phyloP scores from a whole-genome alignment of 2,888 invertebrate species.

The Lagria hirta region DNA sequence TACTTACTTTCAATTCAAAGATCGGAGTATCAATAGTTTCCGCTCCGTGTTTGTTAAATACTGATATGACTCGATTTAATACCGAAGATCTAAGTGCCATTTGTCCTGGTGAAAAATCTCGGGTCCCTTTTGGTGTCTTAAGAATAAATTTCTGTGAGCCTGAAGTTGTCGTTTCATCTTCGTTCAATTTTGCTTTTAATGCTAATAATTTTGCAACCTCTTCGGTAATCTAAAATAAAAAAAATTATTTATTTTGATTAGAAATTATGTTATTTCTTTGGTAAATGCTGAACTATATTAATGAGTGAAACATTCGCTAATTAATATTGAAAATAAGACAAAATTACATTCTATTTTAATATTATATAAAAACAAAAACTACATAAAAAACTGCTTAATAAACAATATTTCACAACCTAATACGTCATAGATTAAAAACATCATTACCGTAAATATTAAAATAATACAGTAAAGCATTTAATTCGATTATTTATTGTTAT shows the following conservation, averaged over 20 bases:
- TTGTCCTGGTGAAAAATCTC: constrained; percentile 93
- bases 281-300: constrained; percentile 13
- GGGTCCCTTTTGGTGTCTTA: constrained; percentile 91
- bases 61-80: constrained; percentile 79
- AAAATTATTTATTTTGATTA: too few species aligned
- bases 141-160: constrained; percentile 73
- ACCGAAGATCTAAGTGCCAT: constrained; percentile 90
- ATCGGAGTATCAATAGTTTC: constrained; percentile 98
- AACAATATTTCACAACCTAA: too few species aligned
- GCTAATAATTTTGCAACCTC: constrained; percentile 81
- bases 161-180: constrained; percentile 52
- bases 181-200: constrained; percentile 72
- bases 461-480: constrained; percentile 4
- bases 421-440: too few species aligned
- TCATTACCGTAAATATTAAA: too few species aligned
- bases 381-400: too few species aligned
- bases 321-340: constrained; percentile 31
- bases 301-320: not conserved
- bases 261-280: not conserved
- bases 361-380: too few species aligned
- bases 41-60: constrained; percentile 96
- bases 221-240: constrained; percentile 71
- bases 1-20: constrained; percentile 86
- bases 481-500: constrained; percentile 1
- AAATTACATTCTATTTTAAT: not conserved